Percentiles rank a stretch among this genome's conserved stretches.
These are phyloP conservation scores for Limnephilus rhombicus DNA, from an alignment of 2,888 invertebrate genomes.

Conservation along the genomic window DNA sequence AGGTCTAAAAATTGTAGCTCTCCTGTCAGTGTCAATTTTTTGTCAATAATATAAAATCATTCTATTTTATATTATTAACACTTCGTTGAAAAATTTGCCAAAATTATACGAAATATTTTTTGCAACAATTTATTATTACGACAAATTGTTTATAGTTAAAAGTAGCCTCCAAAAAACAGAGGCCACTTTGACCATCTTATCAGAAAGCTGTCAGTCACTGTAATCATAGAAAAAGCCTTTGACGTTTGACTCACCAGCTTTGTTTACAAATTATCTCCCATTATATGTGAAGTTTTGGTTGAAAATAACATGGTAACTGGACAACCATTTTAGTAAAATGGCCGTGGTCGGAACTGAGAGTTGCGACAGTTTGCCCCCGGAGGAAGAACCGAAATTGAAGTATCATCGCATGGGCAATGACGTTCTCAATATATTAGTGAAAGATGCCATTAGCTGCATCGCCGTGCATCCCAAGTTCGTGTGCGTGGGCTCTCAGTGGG, in stretches of 20 bases:
- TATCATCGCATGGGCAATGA: conserved; percentile 94
- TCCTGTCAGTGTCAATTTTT: background rate
- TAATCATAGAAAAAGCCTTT: conserved; percentile 31
- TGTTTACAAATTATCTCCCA: conserved; percentile 27
- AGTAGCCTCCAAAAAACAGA: background rate
- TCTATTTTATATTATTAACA: background rate
- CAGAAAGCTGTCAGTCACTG: conserved; percentile 39
- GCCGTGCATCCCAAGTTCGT: conserved; percentile 97
- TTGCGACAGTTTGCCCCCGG: conserved; percentile 65
- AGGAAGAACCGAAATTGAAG: conserved; percentile 91
- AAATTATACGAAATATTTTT: background rate
- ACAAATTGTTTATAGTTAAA: background rate
- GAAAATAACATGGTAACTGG: conserved; percentile 10
- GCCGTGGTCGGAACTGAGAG: conserved; percentile 40
- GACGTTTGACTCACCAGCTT: conserved; percentile 35
- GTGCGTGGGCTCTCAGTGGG: conserved; percentile 95
- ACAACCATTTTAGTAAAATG: conserved; percentile 20
- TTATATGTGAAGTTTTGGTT: background rate
- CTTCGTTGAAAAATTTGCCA: background rate
- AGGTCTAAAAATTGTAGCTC: too few relatives aligned
- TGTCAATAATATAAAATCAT: background rate
- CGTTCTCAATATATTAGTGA: conserved; percentile 88
- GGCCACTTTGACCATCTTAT: background rate
- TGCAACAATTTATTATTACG: background rate
- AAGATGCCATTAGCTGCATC: conserved; percentile 92